Evolutionary conservation across 1,140 invertebrate genomes (phyloP), one percentile per base, ranked within the genome.

Genomic region (Harlomillsia oculata): DNA sequence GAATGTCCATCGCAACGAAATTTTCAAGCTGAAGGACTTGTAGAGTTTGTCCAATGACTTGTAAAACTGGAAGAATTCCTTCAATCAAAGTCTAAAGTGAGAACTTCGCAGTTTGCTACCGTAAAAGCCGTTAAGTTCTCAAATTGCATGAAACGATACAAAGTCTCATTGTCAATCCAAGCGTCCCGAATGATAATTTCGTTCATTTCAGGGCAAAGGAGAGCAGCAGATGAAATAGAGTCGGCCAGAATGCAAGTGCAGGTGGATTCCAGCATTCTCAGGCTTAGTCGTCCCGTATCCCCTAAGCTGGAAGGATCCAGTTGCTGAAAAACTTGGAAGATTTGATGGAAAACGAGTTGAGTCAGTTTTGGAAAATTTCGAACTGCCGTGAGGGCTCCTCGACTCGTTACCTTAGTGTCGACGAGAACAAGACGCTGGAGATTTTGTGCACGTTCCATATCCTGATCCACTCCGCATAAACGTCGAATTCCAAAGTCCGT

Each of bases 71-170:
- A 14, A 72, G 44, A 28, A 72, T 65, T 3, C 69, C 70, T 48
- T 71, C 69, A 9, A n/a, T 68, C 66, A 58, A 69, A 72, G 45
- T 71, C 68, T 18, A 72, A 40, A 5, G 67, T 67, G 14, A 68
- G 49, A 1, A 61, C 66, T 4, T 70, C 68, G 41, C 45, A 58
- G 58, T 71, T 71, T 13, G 67, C 64, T 11, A 71, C 43, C 9
- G 65, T 64, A 2, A 71, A 49, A 30, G 63, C 58, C 13, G 60
- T 58, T 5, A 71, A 52, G 28, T 66, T 51, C n/a, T 70, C 68
- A 49, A 71, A 62, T 26, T 54, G 53, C 70, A 71, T 71, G 44
- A 68, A 63, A 43, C 66, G 69, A 53, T 71, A 71, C 13, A 71
- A 51, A 5, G 62, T 55, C 20, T 69, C 68, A 56, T 67, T 70